Base-by-base conservation (phyloP, 1,140 invertebrate genomes). In the Drosophila jambulina region DNA sequence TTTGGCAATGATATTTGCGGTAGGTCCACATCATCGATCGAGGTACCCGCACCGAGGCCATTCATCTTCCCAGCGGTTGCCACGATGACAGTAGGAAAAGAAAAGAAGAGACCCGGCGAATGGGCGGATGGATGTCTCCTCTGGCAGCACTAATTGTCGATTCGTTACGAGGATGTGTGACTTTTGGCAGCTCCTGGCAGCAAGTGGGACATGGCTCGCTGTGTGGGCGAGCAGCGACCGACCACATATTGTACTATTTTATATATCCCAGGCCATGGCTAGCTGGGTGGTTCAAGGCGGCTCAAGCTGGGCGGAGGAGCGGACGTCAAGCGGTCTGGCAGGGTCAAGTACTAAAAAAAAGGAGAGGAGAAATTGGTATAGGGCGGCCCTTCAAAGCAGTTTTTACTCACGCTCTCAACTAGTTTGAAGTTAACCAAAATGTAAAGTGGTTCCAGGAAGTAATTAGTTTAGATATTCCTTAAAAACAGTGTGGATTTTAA, bases 111-210 rank as follows among this genome's bases (percentile, higher is more conserved):
- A 36, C 69, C 42, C 10, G 15, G 27, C 15, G 15, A 15, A 71
- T n/a, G 58, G 75, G 49, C 75, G 64, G 63, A 69, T 54, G 32
- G 75, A 70, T 78, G 67, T 78, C 61, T 74, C 79, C 51, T 65
- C 80, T 62, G 80, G 77, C 87, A 87, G 81, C 51, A 78, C 88
- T 88, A 91, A 91, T 91, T 88, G 83, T 43, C 78, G 56, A 91
- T 91, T 87, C 87, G 88, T 79, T 88, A 81, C 87, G 81, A 91
- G 75, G 87, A 88, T 91, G 88, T 91, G 87, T 61, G 78, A 87
- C 72, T 80, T 76, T 77, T 77, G 45, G 49, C 67, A 87, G 82
- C 49, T 76, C 32, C 38, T 40, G n/a, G n/a, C n/a, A n/a, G 4
- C 63, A 23, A 45, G 45, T 56, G 68, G 46, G 4, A 23, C 1